These are phyloP conservation scores for Fringilla coelebs DNA, from an alignment of 2,797 vertebrate species.

Conservation along the genomic window DNA sequence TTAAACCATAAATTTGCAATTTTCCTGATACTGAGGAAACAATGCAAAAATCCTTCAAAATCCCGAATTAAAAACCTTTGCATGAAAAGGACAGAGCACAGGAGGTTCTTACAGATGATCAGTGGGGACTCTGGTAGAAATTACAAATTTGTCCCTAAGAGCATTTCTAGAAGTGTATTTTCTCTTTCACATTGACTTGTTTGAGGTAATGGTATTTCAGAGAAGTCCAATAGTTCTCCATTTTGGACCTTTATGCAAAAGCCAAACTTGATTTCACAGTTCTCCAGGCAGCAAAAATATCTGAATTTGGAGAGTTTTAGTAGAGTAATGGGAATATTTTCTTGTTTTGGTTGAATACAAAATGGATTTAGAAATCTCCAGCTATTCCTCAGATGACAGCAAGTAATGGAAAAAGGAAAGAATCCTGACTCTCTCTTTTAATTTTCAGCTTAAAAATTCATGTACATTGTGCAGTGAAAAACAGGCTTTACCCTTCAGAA, in stretches of 20 bases:
- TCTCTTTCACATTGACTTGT: background rate
- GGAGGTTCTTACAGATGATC: background rate
- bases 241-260: background rate
- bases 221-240: background rate
- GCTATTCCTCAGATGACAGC: background rate
- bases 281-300: background rate
- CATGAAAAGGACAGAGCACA: background rate
- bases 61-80: background rate
- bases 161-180: background rate
- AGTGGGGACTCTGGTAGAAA: background rate
- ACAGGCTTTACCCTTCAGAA: background rate
- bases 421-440: background rate
- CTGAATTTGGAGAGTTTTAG: background rate
- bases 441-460: background rate
- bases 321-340: background rate
- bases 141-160: background rate
- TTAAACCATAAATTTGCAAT: background rate
- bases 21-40: background rate
- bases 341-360: background rate
- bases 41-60: background rate
- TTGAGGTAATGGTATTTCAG: background rate
- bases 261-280: background rate
- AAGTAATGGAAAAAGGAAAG: background rate
- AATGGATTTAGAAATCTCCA: background rate
- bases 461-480: rapidly evolving